Evolutionary conservation across 1,140 invertebrate species (phyloP), one percentile per base, ranked within the genome.

Genomic region (Zaprionus africanus): DNA sequence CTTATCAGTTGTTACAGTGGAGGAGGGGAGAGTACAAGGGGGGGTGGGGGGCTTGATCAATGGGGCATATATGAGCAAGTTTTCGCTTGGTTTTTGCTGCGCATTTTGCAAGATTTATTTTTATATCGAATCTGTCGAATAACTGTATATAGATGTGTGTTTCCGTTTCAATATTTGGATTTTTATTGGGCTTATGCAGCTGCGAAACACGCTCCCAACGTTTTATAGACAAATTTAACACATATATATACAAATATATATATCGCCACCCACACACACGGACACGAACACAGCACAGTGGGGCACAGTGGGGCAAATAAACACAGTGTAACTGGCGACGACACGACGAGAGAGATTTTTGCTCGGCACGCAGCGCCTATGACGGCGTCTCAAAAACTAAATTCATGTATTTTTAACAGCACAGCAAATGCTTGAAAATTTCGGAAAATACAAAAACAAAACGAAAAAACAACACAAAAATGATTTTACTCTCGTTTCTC

Each of bases 351-450:
- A 49, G 51, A 57, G 19, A 43, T 62, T 58, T 80, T 78, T 78
- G 72, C 46, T 76, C 65, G 71, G 63, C 79, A 78, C 79, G 76
- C 85, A 78, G 78, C 78, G 85, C 85, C 81, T 87, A 87, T 87
- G 84, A 87, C 85, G 81, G 84, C 85, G 81, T 88, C 88, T 87
- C 81, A 87, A 87, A 87, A 87, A 87, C 84, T 87, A 81, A 87
- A 87, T 88, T 87, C 84, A 84, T 90, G 79, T 82, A 90, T 87
- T 90, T 87, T 90, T 77, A 88, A 90, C 83, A 69, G 70, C 75
- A 72, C 71, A 71, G 69, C 54, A 78, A 79, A 79, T 88, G 84
- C 78, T 74, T 61, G 78, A 87, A 87, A 84, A 74, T 67, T 82
- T 46, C 79, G 76, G 24, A 66, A 78, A 68, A 76, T 6, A 51